Percentiles rank a stretch among this genome's conserved stretches.
Conservation (phyloP, 2,113 vertebrate species). For the Nothoprocta pentlandii region DNA sequence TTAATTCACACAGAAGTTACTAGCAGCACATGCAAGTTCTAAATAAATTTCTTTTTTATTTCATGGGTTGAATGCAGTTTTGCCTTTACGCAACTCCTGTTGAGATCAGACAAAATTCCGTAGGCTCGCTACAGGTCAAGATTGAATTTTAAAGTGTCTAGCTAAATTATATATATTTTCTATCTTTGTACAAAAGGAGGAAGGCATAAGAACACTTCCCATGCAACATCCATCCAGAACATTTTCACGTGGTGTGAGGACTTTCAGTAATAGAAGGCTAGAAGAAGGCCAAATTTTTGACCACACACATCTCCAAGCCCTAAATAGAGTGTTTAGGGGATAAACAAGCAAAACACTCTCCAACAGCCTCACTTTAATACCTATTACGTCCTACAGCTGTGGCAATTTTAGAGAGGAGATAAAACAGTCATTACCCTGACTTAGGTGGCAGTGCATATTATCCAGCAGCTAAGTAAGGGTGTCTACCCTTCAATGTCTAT, state of each 20-base stretch:
- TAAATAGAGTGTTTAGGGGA: accelerated
- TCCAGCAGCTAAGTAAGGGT: neutral
- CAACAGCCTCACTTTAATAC: neutral
- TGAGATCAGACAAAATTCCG: neutral
- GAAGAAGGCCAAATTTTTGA: neutral
- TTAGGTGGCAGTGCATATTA: neutral
- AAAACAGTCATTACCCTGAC: neutral
- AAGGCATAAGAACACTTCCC: neutral
- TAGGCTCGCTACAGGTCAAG: neutral
- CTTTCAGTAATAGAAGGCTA: neutral
- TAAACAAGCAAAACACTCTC: neutral
- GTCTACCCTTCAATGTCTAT: neutral
- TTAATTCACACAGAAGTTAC: neutral
- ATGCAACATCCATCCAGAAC: neutral
- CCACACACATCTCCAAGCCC: neutral
- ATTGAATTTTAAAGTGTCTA: neutral
- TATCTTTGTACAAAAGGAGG: neutral
- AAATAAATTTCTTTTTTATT: neutral
- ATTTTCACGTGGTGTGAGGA: neutral
- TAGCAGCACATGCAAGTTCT: neutral
- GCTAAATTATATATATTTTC: neutral
- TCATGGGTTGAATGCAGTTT: accelerated
- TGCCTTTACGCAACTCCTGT: neutral
- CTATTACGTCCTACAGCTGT: neutral
- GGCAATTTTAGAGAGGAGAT: neutral